Conservation (phyloP, 2,797 vertebrate species). For the Sebastes cheni region DNA sequence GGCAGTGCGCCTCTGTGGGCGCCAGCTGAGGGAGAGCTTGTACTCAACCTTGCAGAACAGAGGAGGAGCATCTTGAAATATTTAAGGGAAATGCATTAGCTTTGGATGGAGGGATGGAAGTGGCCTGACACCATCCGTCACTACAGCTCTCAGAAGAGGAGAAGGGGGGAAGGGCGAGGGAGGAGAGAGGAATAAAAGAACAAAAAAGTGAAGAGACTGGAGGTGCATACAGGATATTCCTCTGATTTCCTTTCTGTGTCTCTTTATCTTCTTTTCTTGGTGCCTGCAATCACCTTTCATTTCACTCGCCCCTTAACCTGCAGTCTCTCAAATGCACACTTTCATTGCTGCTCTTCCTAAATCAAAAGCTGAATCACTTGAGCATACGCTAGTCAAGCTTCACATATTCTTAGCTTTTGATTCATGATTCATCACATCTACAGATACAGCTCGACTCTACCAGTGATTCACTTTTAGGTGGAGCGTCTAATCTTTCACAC, state of each 20-base stretch:
- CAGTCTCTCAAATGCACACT: conserved; percentile 9
- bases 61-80: conserved; percentile 78
- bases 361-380: conserved; percentile 47
- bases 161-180: conserved; percentile 14
- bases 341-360: conserved; percentile 24
- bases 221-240: not conserved
- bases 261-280: not conserved
- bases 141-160: conserved; percentile 68
- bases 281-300: conserved; percentile 19
- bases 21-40: conserved; percentile 46
- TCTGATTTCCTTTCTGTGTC: conserved; percentile 23
- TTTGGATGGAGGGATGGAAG: conserved; percentile 58
- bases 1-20: conserved; percentile 54
- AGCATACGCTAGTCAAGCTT: conserved; percentile 17
- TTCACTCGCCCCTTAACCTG: conserved; percentile 23
- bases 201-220: conserved; percentile 1
- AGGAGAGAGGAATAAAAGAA: not conserved
- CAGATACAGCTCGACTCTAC: conserved; percentile 13
- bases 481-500: conserved; percentile 19
- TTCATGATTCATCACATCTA: conserved; percentile 62
- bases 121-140: conserved; percentile 46
- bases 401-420: conserved; percentile 52
- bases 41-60: conserved; percentile 66
- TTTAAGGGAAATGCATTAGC: conserved; percentile 84
- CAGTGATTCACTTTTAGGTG: conserved; percentile 39